These are phyloP conservation scores for Brachystomella parvula DNA, from an alignment of 1,140 invertebrate species.

Conservation along the genomic window DNA sequence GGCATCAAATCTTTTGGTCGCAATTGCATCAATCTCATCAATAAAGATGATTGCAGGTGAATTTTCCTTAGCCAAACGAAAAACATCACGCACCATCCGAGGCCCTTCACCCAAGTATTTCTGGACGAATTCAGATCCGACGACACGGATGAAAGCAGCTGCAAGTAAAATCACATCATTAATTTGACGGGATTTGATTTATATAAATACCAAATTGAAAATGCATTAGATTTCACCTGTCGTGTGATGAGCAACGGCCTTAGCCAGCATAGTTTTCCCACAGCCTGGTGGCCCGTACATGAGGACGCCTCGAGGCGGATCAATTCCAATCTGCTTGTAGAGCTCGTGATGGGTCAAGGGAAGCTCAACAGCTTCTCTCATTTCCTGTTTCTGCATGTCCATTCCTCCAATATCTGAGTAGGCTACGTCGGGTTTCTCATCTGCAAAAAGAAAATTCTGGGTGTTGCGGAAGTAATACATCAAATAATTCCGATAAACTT, in stretches of 20 bases:
- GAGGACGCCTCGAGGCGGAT: conserved; percentile 92
- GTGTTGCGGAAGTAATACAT: not conserved
- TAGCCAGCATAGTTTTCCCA: conserved; percentile 97
- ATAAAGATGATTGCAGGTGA: conserved; percentile 99
- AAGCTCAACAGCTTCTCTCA: conserved; percentile 95
- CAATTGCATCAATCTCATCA: conserved; percentile 97
- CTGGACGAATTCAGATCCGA: conserved; percentile 99
- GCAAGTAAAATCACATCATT: conserved; percentile 18
- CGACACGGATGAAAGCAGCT: conserved; percentile 96
- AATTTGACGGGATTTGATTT: not conserved
- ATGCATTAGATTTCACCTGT: conserved; percentile 68
- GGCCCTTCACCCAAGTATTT: conserved; percentile 99
- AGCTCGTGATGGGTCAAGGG: conserved; percentile 97
- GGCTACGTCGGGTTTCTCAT: conserved; percentile 96
- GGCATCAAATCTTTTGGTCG: conserved; percentile 96
- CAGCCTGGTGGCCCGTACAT: conserved; percentile 98
- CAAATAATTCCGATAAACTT: conserved; percentile 27
- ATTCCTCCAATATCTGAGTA: conserved; percentile 98
- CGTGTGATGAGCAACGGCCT: conserved; percentile 95
- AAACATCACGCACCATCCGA: conserved; percentile 98
- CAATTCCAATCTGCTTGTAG: conserved; percentile 97
- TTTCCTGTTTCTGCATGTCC: conserved; percentile 99
- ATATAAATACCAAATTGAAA: conserved; percentile 2
- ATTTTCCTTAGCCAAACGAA: conserved; percentile 97
- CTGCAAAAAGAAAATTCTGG: conserved; percentile 44